Base-by-base conservation (phyloP, 1,140 invertebrate species). In the Proctacanthus coquilletti region DNA sequence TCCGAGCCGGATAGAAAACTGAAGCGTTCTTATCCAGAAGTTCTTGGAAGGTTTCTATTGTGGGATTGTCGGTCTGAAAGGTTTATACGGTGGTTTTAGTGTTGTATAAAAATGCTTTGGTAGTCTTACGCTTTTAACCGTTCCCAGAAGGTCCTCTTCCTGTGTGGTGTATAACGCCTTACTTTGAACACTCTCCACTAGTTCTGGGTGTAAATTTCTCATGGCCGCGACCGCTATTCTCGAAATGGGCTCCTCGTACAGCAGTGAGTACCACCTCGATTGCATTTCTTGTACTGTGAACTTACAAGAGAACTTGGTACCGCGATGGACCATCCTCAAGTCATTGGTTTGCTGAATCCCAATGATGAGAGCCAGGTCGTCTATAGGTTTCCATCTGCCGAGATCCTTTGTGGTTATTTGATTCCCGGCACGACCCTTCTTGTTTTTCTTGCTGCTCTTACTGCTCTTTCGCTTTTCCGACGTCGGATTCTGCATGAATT, bases 341-440 rank as follows among this genome's bases (percentile, higher is more conserved):
- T 94, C 87, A 64, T 84, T 86, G 5, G 85, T 85, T 62, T 97
- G 93, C 53, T 91, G 82, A 8, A 96, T 84, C 44, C 86, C 88
- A 47, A 86, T 79, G 42, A 98, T 89, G 2, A 98, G 64, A 3
- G 86, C 80, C 5, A 97, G 65, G 66, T 98, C 95, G 70, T 98
- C 95, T 20, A 85, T 83, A 11, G 93, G 88, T 60, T 96, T 96
- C 93, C 94, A 98, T 43, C 88, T 66, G 0, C 91, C 91, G 9
- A 95, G 63, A 66, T 93, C 87, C 67, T 89, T 82, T 11, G 77
- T 80, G 8, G 72, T 68, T 37, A 73, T 56, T 45, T 74, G 70
- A 49, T 68, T 72, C 36, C 75, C 56, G 19, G 73, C 70, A n/a
- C 70, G 66, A 18, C 69, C 69, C 39, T 71, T 72, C 21, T 70